phyloP scores from a whole-genome alignment of 2,888 invertebrate species.

The Allophyes oxyacanthae region DNA sequence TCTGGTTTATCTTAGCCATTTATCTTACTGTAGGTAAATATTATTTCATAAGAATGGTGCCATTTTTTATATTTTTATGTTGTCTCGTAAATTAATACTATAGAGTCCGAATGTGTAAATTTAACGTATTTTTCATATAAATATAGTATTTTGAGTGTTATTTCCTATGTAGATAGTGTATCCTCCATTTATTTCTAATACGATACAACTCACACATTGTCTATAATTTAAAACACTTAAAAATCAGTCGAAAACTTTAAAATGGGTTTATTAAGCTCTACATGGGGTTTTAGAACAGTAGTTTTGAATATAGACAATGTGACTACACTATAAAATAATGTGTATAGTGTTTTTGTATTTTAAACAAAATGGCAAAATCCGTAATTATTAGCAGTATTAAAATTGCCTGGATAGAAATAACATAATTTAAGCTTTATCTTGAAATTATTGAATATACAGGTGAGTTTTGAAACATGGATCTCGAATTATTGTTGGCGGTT shows the following conservation, averaged over 20 bases:
- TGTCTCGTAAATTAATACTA: slow-evolving; percentile 1
- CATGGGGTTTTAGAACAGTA: slow-evolving; percentile 66
- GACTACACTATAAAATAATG: slow-evolving; percentile 13
- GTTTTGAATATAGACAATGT: slow-evolving; percentile 65
- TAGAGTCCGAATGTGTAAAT: background rate
- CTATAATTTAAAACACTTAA: slow-evolving; percentile 47
- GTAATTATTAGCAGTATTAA: slow-evolving; percentile 32
- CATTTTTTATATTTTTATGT: slow-evolving; percentile 10
- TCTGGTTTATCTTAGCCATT: slow-evolving; percentile 16
- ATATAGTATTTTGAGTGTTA: slow-evolving; percentile 9
- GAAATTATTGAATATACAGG: background rate
- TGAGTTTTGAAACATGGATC: background rate
- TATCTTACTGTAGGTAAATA: slow-evolving; percentile 15
- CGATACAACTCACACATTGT: slow-evolving; percentile 27
- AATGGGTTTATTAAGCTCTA: slow-evolving; percentile 75
- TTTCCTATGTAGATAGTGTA: slow-evolving; percentile 11
- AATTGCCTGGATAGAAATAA: slow-evolving; percentile 13
- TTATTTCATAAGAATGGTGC: slow-evolving; percentile 48
- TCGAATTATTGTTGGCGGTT: no score
- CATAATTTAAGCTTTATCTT: background rate
- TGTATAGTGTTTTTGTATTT: background rate
- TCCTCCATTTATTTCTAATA: background rate
- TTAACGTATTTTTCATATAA: slow-evolving; percentile 2
- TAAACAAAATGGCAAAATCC: slow-evolving; percentile 36
- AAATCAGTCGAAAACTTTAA: slow-evolving; percentile 66